phyloP scores from a whole-genome alignment of 2,888 invertebrate species.

The Aphrophora alni region DNA sequence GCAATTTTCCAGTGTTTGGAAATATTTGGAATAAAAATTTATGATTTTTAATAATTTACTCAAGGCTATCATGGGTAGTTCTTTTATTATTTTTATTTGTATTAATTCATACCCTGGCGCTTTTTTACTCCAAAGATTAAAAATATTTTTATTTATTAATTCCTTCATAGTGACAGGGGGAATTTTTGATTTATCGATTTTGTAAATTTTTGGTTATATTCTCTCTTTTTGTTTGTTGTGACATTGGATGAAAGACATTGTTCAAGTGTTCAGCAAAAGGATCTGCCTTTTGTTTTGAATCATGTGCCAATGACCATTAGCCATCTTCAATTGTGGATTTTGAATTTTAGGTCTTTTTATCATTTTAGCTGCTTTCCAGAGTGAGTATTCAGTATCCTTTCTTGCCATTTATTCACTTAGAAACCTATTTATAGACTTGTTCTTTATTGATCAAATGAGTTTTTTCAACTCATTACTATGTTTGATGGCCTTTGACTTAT shows the following conservation, averaged over 20 bases:
- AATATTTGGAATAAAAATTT: background rate
- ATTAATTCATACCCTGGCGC: background rate
- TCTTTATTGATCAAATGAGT: background rate
- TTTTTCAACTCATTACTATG: background rate
- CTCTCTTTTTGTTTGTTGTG: no score
- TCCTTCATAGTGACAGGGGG: no score
- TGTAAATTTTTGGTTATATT: no score
- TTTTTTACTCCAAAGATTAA: background rate
- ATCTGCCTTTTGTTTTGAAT: background rate
- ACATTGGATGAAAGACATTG: background rate
- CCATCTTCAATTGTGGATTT: background rate
- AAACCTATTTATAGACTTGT: background rate
- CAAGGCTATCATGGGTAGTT: background rate
- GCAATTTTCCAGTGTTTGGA: no score
- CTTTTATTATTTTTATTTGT: background rate
- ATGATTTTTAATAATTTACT: background rate
- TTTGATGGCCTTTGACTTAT: background rate
- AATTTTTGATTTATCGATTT: no score
- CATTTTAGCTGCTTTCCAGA: background rate
- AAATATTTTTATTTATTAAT: background rate
- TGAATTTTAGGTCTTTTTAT: background rate
- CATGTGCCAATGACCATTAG: background rate
- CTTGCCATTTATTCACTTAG: background rate
- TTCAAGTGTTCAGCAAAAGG: background rate
- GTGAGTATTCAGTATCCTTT: background rate